Evolutionary conservation across 2,113 vertebrate species (phyloP), one percentile per base, ranked within the genome.

Genomic region (Microcebus jonahi): DNA sequence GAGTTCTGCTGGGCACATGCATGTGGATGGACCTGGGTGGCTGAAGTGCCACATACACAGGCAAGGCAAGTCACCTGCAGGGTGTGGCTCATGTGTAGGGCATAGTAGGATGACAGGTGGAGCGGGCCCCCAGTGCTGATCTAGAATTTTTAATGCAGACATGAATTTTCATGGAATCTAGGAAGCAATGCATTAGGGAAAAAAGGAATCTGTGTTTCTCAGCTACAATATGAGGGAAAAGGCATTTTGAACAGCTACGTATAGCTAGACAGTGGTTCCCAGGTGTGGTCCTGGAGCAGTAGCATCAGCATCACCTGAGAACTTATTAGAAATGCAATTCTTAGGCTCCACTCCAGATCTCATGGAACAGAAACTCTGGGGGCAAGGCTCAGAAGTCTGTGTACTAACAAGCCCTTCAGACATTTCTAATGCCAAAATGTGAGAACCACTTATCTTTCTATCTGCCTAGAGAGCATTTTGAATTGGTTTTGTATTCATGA

Each of bases 401-500:
- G 11, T 36, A 71, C 65, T 39, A 88, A 65, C 2, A 29, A 91
- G 39, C 12, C 20, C 34, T 59, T 59, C 50, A 45, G 21, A 7
- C 45, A 14, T 34, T 83, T 55, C 59, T 76, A 9, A 25, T 36
- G 53, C 55, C n/a, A 68, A 34, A 55, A 2, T 8, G 6, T 61
- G 85, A 67, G 55, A 79, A 79, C 53, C 63, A 4, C 0, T 57
- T 7, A 34, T 11, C 20, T 42, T 39, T 11, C 80, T 17, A 34
- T 63, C 63, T 79, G 45, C n/a, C 6, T 57, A 36, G 6, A 65
- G 14, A 55, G 9, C 3, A 75, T 57, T 67, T 92, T 76, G 5
- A 59, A 68, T 71, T 92, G 21, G 71, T 77, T 95, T 90, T 90
- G 12, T 90, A 31, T 92, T 75, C 63, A 70, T 68, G 42, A 83